Evolutionary conservation across 2,888 invertebrate genomes (phyloP).

Genomic region (Drosophila picticornis): DNA sequence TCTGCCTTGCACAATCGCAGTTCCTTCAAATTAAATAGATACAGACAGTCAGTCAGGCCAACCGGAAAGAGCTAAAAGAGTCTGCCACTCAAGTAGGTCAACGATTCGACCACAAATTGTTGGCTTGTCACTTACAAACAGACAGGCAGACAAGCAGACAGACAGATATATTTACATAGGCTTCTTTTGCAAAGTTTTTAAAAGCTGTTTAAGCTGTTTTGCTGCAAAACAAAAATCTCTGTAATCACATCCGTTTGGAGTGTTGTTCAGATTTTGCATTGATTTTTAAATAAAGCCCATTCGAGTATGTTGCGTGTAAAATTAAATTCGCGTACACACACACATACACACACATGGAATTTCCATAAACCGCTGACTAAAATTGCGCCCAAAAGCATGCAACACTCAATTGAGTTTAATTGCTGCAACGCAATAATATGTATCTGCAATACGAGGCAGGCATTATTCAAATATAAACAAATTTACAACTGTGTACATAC

Average conservation of each 20-base stretch:
- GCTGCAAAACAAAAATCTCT: neutral
- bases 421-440: slow-evolving; percentile 49
- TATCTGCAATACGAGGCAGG: slow-evolving; percentile 17
- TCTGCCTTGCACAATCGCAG: slow-evolving; percentile 43
- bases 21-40: slow-evolving; percentile 2
- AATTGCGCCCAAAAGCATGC: slow-evolving; percentile 60
- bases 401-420: slow-evolving; percentile 74
- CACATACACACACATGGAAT: slow-evolving; percentile 23
- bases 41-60: neutral
- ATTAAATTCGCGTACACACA: slow-evolving; percentile 41
- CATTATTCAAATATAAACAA: slow-evolving; percentile 38
- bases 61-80: slow-evolving; percentile 29
- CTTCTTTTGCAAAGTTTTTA: slow-evolving; percentile 28
- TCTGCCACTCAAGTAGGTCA: slow-evolving; percentile 59
- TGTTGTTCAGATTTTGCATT: slow-evolving; percentile 4
- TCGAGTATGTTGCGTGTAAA: slow-evolving; percentile 39
- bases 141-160: neutral
- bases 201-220: slow-evolving; percentile 7
- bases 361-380: slow-evolving; percentile 8
- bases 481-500: neutral
- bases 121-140: slow-evolving; percentile 15
- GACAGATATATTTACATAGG: slow-evolving; percentile 1
- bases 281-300: slow-evolving; percentile 47
- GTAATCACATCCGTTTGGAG: neutral
- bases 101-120: slow-evolving; percentile 28